phyloP scores from a whole-genome alignment of 1,140 invertebrate genomes.

The Macrocentrus cingulum region DNA sequence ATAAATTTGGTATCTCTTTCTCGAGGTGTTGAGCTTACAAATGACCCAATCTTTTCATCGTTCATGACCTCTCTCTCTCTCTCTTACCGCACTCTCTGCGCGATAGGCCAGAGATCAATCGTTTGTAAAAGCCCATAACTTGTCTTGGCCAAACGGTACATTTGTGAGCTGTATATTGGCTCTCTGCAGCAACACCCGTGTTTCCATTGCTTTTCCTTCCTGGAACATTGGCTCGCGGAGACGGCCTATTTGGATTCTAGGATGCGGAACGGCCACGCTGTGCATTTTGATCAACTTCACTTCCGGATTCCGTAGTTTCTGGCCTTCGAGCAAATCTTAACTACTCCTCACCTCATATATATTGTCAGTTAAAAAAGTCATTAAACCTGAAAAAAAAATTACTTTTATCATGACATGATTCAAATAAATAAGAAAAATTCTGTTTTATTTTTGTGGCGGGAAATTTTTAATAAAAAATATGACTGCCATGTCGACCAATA shows the following conservation, averaged over 20 bases:
- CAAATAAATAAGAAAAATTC: no score
- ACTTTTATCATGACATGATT: no score
- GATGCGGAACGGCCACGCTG: neutral
- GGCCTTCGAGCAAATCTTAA: no score
- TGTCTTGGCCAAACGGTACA: constrained; percentile 24
- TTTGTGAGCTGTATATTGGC: constrained; percentile 1
- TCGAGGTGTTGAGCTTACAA: constrained; percentile 3
- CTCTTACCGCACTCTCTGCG: neutral
- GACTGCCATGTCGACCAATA: no score
- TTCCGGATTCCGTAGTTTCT: constrained; percentile 8
- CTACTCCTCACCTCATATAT: no score
- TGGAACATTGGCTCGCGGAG: neutral
- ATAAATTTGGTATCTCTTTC: neutral
- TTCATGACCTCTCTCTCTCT: neutral
- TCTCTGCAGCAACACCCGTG: neutral
- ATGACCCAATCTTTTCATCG: constrained; percentile 3
- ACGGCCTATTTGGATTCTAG: constrained; percentile 22
- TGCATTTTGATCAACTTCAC: constrained; percentile 11
- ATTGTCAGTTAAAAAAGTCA: no score
- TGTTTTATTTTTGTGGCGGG: no score
- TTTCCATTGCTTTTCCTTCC: constrained; percentile 6
- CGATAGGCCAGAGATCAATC: constrained; percentile 28
- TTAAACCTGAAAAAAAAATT: no score
- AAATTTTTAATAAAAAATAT: no score
- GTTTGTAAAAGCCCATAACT: constrained; percentile 20